phyloP scores from a whole-genome alignment of 2,888 invertebrate species.

The Ormyrus pomaceus region DNA sequence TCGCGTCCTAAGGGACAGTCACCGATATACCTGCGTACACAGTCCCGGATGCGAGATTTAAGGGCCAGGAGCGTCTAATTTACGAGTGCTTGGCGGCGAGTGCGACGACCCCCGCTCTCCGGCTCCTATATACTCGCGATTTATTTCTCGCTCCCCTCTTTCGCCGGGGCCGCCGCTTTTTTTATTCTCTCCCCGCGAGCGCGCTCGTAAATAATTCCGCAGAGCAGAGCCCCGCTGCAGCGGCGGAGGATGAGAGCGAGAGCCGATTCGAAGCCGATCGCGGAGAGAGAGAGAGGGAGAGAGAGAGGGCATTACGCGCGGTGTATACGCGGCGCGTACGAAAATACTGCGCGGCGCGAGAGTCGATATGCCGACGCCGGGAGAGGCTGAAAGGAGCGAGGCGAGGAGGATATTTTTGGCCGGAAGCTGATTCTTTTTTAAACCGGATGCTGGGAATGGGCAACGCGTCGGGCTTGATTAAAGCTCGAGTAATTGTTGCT shows the following conservation, averaged over 20 bases:
- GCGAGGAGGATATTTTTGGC: not conserved
- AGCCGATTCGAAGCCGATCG: not conserved
- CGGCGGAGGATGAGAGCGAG: not conserved
- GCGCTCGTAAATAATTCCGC: constrained; percentile 54
- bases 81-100: constrained; percentile 56
- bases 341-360: too few relatives aligned
- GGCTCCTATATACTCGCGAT: constrained; percentile 48
- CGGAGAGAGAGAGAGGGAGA: not conserved
- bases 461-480: not conserved
- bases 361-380: not conserved
- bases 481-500: not conserved
- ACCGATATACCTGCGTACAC: not conserved
- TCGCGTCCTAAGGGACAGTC: constrained; percentile 1
- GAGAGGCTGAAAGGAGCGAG: not conserved
- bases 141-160: constrained; percentile 48
- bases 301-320: not conserved
- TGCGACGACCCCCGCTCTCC: constrained; percentile 29
- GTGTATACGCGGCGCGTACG: too few relatives aligned
- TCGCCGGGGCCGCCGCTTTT: constrained; percentile 15
- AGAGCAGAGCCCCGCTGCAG: not conserved
- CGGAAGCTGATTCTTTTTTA: too few relatives aligned
- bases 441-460: not conserved
- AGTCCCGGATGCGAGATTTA: constrained; percentile 56
- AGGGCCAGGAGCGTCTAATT: constrained; percentile 59
- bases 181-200: constrained; percentile 15